A percentile compares a stretch with the other conserved stretches of the same genome.
Conservation (phyloP, 2,888 invertebrate species). For the Eurytoma californica region DNA sequence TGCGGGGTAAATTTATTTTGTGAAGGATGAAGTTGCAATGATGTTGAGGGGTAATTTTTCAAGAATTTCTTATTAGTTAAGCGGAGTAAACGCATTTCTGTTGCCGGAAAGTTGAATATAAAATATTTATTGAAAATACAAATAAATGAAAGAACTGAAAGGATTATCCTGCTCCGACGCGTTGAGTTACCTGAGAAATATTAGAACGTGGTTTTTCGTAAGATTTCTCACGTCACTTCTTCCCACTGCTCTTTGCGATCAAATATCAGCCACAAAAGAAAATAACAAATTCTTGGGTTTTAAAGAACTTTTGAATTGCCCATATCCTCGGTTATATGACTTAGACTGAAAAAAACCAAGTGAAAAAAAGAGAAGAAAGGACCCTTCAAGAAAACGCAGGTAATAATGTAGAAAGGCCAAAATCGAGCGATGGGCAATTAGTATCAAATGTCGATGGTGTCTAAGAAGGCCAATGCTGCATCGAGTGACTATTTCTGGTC, state of each 20-base stretch:
- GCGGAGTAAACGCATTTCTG: too few species aligned
- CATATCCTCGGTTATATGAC: conserved; percentile 43
- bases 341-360: conserved; percentile 5
- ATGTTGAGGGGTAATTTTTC: too few species aligned
- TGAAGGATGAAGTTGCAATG: too few species aligned
- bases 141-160: background rate
- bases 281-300: conserved; percentile 30
- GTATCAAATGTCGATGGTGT: conserved; percentile 68
- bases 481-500: background rate
- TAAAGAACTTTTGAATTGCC: conserved; percentile 46
- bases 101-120: too few species aligned
- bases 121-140: too few species aligned
- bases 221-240: conserved; percentile 42
- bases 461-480: conserved; percentile 44
- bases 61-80: too few species aligned
- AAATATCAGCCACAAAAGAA: conserved; percentile 31
- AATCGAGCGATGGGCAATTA: conserved; percentile 65
- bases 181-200: conserved; percentile 14
- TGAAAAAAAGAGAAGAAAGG: background rate
- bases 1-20: too few species aligned
- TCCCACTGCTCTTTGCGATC: conserved; percentile 31
- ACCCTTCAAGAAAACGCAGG: conserved; percentile 39
- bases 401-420: conserved; percentile 59
- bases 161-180: conserved; percentile 25
- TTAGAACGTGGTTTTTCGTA: conserved; percentile 1